phyloP scores from a whole-genome alignment of 92 coral and sea anemone genomes.

The Umimayanthus chanpuru region DNA sequence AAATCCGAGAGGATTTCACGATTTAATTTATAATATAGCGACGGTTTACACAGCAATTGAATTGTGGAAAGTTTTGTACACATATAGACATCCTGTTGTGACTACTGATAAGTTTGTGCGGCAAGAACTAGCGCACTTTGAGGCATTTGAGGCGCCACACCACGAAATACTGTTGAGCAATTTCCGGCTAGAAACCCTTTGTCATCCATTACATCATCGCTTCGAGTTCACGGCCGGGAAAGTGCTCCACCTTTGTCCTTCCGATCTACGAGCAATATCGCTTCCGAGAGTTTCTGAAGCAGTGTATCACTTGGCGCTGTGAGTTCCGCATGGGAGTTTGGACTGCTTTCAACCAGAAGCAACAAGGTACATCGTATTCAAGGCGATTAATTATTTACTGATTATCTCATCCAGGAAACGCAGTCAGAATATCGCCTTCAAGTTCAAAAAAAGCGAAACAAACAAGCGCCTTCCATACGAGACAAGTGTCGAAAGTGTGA shows the following conservation, averaged over 20 bases:
- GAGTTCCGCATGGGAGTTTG: constrained; percentile 57
- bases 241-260: constrained; percentile 25
- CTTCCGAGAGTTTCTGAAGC: constrained; percentile 9
- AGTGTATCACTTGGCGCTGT: neutral
- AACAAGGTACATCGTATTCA: constrained; percentile 52
- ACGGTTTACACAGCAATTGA: constrained; percentile 32
- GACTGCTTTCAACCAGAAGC: constrained; percentile 32
- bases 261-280: constrained; percentile 16
- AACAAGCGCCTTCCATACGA: neutral
- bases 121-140: constrained; percentile 1
- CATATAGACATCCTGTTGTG: constrained; percentile 34
- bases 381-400: constrained; percentile 78
- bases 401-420: constrained; percentile 77
- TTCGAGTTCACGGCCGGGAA: neutral
- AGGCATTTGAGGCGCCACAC: constrained; percentile 4
- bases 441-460: constrained; percentile 30
- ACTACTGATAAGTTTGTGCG: neutral
- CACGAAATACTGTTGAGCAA: constrained; percentile 1
- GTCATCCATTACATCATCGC: constrained; percentile 43
- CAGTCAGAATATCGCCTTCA: constrained; percentile 55
- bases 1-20: constrained; percentile 36
- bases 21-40: neutral
- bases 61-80: constrained; percentile 21
- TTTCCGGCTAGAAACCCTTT: constrained; percentile 29
- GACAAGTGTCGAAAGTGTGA: constrained; percentile 33